Conservation (phyloP, 2,888 invertebrate species). For the Cephus spinipes region DNA sequence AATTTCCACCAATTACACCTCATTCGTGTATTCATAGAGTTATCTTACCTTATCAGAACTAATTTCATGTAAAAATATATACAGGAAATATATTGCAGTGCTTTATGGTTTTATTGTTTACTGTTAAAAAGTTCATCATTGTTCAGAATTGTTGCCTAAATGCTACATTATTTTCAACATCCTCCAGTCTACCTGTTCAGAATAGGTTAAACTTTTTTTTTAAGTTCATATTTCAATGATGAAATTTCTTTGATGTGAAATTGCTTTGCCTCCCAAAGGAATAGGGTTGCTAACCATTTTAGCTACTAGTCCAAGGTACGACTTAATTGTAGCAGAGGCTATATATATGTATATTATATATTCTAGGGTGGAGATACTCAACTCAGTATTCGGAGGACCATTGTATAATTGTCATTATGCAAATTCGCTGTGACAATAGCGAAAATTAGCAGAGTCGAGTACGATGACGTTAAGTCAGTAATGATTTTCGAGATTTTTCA, state of each 20-base stretch:
- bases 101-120: neutral
- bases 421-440: slow-evolving; percentile 9
- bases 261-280: neutral
- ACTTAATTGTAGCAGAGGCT: slow-evolving; percentile 1
- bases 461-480: neutral
- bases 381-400: neutral
- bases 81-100: neutral
- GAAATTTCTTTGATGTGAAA: slow-evolving; percentile 2
- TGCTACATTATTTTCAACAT: neutral
- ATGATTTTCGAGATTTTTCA: neutral
- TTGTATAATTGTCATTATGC: slow-evolving; percentile 10
- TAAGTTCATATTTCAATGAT: neutral
- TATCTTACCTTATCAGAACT: neutral
- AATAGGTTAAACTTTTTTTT: neutral
- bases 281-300: neutral
- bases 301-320: neutral
- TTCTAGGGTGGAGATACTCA: neutral
- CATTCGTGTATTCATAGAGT: neutral
- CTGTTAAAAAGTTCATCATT: neutral
- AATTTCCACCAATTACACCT: neutral
- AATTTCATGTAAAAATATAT: neutral
- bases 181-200: neutral
- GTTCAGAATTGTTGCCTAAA: neutral
- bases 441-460: neutral
- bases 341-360: neutral